These are phyloP conservation scores for Plotosus lineatus DNA, from an alignment of 2,113 vertebrate genomes.

Conservation along the genomic window DNA sequence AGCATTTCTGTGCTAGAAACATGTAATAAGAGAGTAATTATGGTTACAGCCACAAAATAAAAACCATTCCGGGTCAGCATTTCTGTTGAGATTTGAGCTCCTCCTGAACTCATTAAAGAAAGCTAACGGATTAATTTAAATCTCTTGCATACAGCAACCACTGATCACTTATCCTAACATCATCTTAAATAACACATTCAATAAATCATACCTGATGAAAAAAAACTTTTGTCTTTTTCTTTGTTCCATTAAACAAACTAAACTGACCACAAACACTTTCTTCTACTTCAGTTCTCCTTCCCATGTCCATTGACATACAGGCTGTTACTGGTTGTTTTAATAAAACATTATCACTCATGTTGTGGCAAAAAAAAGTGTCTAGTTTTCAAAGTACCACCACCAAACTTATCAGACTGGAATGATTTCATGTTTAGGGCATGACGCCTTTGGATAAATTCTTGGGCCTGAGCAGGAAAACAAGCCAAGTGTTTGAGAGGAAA, in stretches of 20 bases:
- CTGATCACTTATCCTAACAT: background rate
- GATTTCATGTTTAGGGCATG: conserved; percentile 14
- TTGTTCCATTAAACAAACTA: background rate
- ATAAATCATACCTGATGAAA: background rate
- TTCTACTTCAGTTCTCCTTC: background rate
- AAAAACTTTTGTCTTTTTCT: background rate
- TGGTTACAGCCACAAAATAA: conserved; percentile 40
- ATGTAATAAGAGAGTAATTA: conserved; percentile 32
- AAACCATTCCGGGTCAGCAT: conserved; percentile 24
- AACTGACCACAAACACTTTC: background rate
- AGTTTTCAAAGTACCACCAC: too few relatives aligned
- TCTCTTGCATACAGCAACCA: background rate
- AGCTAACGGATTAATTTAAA: background rate
- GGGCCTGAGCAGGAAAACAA: conserved; percentile 24
- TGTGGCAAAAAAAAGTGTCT: too few relatives aligned
- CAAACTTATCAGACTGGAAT: too few relatives aligned
- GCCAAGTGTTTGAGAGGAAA: conserved; percentile 37
- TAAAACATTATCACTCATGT: conserved; percentile 29
- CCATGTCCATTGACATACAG: background rate
- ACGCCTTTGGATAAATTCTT: conserved; percentile 22
- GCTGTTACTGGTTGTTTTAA: background rate
- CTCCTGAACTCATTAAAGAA: conserved; percentile 25
- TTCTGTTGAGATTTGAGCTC: conserved; percentile 42
- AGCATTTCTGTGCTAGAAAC: conserved; percentile 29
- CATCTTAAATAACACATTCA: background rate